Base-by-base conservation (phyloP, 2,113 vertebrate genomes). In the Psilopogon haemacephalus region DNA sequence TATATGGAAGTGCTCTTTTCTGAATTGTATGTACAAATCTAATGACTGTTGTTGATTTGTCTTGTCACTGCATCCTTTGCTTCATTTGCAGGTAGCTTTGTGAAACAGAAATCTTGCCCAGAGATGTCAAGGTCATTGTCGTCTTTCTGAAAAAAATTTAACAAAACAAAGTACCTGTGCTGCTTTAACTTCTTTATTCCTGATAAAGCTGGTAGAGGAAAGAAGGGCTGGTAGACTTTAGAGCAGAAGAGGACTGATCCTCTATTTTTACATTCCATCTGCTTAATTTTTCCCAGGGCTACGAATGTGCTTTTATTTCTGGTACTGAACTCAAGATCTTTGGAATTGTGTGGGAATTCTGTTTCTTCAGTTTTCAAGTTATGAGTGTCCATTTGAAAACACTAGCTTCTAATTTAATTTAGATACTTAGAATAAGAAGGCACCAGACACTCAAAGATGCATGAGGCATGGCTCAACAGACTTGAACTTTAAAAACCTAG, bases 391-490 rank as follows among this genome's bases (percentile, higher is more conserved):
- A 32, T 88, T 85, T 82, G 28, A 42, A 8, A 79, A 35, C 12
- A 54, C 5, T 38, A 27, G 12, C 19, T 33, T 56, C 33, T 87
- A 82, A 44, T 5, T 24, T 78, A 33, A 42, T 55, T 69, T 42
- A 56, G 27, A 11, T 65, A 48, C 40, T n/a, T 26, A 69, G 26
- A 84, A 64, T 26, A 71, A 10, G 77, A 80, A 59, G 21, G 13
- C 26, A n/a, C 8, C 2, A 1, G 33, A 21, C 2, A 14, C 5
- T 48, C 3, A 37, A 5, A 69, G 15, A 62, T 38, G 8, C 35
- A 6, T 1, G 11, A 1, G 8, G 4, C 6, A 87, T 70, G 24
- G 9, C 40, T 84, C 9, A 74, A 12, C 2, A 46, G 4, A 2
- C 6, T 78, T 52, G 48, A 80, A 35, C 44, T 62, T 76, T 52